Percentiles rank a stretch among this genome's conserved stretches.
Evolutionary conservation across 2,797 vertebrate species (phyloP).

Genomic region (Fringilla coelebs): DNA sequence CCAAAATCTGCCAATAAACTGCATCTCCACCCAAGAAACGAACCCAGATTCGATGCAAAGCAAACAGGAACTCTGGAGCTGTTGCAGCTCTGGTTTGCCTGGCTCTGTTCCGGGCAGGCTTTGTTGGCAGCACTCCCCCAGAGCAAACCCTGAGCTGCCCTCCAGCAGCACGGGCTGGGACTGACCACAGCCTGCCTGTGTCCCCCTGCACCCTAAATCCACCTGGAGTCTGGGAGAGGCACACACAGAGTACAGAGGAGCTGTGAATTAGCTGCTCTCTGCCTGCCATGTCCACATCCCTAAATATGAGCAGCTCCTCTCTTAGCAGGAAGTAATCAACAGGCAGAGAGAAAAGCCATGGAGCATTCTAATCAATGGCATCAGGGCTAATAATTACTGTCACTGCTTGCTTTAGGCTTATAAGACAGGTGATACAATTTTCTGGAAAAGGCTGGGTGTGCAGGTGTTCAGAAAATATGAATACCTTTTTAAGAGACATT

Average conservation of each 20-base stretch:
- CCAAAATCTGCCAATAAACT: not conserved
- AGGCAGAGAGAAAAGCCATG: not conserved
- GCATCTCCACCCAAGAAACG: not conserved
- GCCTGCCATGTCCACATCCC: not conserved
- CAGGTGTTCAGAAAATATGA: not conserved
- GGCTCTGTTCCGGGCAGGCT: not conserved
- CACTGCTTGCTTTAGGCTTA: not conserved
- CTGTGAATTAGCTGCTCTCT: not conserved
- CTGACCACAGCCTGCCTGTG: not conserved
- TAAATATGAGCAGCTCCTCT: not conserved
- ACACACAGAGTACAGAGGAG: not conserved
- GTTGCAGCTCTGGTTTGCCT: not conserved
- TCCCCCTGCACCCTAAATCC: not conserved
- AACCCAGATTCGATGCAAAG: not conserved
- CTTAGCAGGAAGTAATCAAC: not conserved
- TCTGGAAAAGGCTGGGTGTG: not conserved
- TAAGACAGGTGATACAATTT: not conserved
- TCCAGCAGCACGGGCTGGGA: not conserved
- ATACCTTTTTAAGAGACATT: not conserved
- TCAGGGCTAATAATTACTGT: not conserved
- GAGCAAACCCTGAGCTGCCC: not conserved
- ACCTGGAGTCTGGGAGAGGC: not conserved
- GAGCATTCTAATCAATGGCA: not conserved
- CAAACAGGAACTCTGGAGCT: not conserved
- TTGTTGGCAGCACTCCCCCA: rapidly evolving